Evolutionary conservation across 1,140 invertebrate genomes (phyloP).

Genomic region (Sitodiplosis mosellana): DNA sequence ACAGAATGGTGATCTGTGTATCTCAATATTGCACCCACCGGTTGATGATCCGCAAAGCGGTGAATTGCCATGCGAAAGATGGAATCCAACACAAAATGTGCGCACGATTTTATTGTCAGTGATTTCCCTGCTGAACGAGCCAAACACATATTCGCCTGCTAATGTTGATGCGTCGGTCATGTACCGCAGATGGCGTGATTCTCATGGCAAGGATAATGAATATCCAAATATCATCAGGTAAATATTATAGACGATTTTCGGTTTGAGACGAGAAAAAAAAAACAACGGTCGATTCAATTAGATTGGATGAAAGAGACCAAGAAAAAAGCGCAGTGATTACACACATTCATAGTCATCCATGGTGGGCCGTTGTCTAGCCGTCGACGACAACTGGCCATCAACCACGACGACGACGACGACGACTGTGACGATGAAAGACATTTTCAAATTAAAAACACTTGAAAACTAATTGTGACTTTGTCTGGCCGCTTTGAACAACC

Average conservation of each 20-base stretch:
- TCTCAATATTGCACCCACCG: slow-evolving; percentile 97
- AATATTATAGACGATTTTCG: slow-evolving; percentile 7
- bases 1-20: slow-evolving; percentile 96
- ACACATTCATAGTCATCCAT: no score
- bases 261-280: not conserved
- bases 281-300: not conserved
- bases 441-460: no score
- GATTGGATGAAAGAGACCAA: no score
- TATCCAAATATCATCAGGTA: slow-evolving; percentile 99
- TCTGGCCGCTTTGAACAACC: no score
- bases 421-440: no score
- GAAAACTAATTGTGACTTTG: no score
- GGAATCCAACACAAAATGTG: slow-evolving; percentile 99
- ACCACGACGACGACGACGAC: no score
- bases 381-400: no score
- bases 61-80: slow-evolving; percentile 95
- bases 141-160: slow-evolving; percentile 97
- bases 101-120: slow-evolving; percentile 95
- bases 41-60: slow-evolving; percentile 97
- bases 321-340: no score
- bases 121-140: slow-evolving; percentile 96
- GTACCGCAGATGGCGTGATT: slow-evolving; percentile 97
- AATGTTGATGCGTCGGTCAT: slow-evolving; percentile 99
- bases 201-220: slow-evolving; percentile 95
- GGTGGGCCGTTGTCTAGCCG: no score